phyloP scores from a whole-genome alignment of 1,140 invertebrate genomes.

The Drosophila jambulina region DNA sequence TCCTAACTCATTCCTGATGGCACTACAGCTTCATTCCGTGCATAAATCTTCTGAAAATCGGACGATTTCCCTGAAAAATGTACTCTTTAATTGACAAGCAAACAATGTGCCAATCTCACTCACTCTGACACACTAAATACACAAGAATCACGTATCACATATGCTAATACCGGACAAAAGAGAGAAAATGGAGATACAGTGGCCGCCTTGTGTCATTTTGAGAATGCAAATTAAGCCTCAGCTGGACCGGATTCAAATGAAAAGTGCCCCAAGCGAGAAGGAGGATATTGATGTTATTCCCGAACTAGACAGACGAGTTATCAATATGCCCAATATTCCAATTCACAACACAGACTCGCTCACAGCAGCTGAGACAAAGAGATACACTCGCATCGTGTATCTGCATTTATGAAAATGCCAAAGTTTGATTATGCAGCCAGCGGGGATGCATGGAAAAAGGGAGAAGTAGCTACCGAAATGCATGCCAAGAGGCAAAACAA shows the following conservation, averaged over 20 bases:
- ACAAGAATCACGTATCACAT: constrained; percentile 48
- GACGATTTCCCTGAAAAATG: constrained; percentile 1
- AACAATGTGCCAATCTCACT: constrained; percentile 25
- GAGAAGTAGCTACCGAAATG: constrained; percentile 62
- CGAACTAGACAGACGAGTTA: constrained; percentile 31
- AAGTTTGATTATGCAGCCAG: constrained; percentile 67
- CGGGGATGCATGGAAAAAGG: constrained; percentile 2
- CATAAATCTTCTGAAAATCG: neutral
- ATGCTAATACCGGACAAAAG: constrained; percentile 55
- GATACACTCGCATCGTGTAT: constrained; percentile 44
- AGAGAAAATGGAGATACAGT: constrained; percentile 9
- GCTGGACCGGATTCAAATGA: constrained; percentile 40
- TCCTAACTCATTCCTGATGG: neutral
- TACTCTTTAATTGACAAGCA: constrained; percentile 61
- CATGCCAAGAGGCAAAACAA: constrained; percentile 63
- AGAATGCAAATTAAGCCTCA: constrained; percentile 68
- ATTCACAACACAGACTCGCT: constrained; percentile 40
- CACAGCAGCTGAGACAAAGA: constrained; percentile 45
- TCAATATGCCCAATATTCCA: constrained; percentile 61
- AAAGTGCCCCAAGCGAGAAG: constrained; percentile 43
- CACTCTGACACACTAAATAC: constrained; percentile 38
- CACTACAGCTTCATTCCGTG: neutral
- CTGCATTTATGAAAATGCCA: constrained; percentile 72
- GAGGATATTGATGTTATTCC: constrained; percentile 43
- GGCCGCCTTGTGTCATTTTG: constrained; percentile 29